Conservation (phyloP, 2,888 invertebrate genomes). For the Drosophila neonasuta region DNA sequence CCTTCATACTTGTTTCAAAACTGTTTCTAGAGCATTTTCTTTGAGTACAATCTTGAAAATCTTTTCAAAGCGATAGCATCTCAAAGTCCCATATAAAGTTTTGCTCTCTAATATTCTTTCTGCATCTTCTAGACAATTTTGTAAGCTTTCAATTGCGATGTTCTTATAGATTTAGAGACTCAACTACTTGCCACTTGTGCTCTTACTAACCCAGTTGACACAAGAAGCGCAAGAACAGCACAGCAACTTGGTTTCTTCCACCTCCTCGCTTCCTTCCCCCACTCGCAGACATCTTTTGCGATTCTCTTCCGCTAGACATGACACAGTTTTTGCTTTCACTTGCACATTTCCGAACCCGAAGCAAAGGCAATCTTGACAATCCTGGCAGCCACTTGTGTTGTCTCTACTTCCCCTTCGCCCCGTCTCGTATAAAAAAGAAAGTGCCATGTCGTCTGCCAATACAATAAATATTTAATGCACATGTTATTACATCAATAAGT, state of each 20-base stretch:
- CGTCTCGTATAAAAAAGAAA: constrained; percentile 49
- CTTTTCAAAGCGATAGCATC: no score
- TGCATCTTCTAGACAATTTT: background rate
- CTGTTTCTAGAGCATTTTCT: no score
- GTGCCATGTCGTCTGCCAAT: constrained; percentile 77
- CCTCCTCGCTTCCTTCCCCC: background rate
- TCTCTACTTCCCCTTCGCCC: background rate
- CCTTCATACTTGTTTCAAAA: no score
- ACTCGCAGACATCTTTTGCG: no score
- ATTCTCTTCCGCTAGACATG: constrained; percentile 10
- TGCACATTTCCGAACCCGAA: constrained; percentile 21
- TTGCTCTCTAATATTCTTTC: background rate
- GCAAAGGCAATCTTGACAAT: constrained; percentile 38
- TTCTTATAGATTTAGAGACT: constrained; percentile 1
- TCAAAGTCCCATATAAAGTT: no score
- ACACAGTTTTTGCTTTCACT: constrained; percentile 48
- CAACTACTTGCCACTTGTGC: background rate
- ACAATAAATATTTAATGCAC: constrained; percentile 77
- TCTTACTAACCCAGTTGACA: constrained; percentile 13
- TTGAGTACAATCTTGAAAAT: no score
- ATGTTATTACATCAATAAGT: constrained; percentile 75
- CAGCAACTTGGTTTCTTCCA: constrained; percentile 11
- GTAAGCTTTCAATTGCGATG: background rate
- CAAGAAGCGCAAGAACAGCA: constrained; percentile 13
- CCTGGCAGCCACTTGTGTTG: constrained; percentile 36